These are phyloP conservation scores for Trichopria drosophilae DNA, from an alignment of 2,888 invertebrate genomes.

Conservation along the genomic window DNA sequence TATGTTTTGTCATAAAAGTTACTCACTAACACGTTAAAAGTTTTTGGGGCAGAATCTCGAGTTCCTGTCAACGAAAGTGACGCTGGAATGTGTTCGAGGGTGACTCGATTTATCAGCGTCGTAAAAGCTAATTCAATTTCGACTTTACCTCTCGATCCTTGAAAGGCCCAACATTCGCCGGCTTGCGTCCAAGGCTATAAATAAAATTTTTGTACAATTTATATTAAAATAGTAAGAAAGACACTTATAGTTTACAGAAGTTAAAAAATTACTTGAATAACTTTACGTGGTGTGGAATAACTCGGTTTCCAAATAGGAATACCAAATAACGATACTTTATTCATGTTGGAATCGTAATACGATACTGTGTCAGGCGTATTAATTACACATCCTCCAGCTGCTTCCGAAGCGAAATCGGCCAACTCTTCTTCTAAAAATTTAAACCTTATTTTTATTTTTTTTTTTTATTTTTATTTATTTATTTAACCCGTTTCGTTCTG, in stretches of 20 bases:
- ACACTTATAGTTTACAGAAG: not conserved
- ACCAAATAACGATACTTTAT: constrained; percentile 42
- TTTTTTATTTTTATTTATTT: not conserved
- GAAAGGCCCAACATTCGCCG: constrained; percentile 69
- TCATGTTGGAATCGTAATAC: constrained; percentile 34
- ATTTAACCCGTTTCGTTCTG: constrained; percentile 26
- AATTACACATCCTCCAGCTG: constrained; percentile 46
- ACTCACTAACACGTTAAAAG: constrained; percentile 54
- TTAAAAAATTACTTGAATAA: constrained; percentile 42
- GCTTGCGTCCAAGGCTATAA: constrained; percentile 51
- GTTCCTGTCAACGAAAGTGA: constrained; percentile 61
- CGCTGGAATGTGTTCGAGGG: constrained; percentile 64
- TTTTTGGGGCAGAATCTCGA: constrained; percentile 63
- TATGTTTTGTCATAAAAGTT: not conserved
- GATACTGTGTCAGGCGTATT: constrained; percentile 50
- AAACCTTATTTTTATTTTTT: not conserved
- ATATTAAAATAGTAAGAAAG: not conserved
- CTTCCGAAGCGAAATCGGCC: constrained; percentile 50
- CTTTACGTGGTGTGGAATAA: constrained; percentile 47
- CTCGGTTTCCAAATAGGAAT: constrained; percentile 45
- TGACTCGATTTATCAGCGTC: constrained; percentile 60
- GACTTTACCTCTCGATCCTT: constrained; percentile 58
- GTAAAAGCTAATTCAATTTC: constrained; percentile 48
- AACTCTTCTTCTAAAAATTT: constrained; percentile 28
- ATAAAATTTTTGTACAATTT: not conserved